These are phyloP conservation scores for Scaptomyza reducta DNA, from an alignment of 2,888 invertebrate species.

Conservation along the genomic window DNA sequence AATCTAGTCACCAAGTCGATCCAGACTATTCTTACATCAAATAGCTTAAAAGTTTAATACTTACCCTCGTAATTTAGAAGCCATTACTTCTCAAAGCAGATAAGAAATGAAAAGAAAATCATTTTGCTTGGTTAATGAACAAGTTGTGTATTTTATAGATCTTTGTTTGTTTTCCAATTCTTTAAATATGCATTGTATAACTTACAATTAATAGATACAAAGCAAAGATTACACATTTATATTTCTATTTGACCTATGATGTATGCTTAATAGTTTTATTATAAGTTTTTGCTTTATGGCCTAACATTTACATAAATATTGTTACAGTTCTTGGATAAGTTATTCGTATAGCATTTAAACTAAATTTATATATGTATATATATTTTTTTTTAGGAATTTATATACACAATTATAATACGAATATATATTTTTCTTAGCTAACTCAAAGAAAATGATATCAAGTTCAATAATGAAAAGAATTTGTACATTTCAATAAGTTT, in stretches of 20 bases:
- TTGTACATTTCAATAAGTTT: not conserved
- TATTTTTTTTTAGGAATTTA: constrained; percentile 15
- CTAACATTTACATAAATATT: constrained; percentile 56
- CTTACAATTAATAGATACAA: constrained; percentile 47
- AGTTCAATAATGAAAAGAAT: not conserved
- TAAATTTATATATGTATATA: constrained; percentile 23
- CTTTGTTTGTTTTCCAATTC: constrained; percentile 26
- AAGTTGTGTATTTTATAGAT: constrained; percentile 51
- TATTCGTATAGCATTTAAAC: constrained; percentile 32
- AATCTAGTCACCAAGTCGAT: too few relatives aligned
- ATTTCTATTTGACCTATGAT: constrained; percentile 20
- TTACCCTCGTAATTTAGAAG: too few relatives aligned
- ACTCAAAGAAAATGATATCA: constrained; percentile 5
- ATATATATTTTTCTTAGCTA: not conserved
- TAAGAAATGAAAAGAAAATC: not conserved
- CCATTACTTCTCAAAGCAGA: too few relatives aligned
- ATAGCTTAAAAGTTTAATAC: too few relatives aligned
- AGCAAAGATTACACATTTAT: constrained; percentile 37
- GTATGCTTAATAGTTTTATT: constrained; percentile 33
- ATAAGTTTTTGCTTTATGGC: constrained; percentile 32
- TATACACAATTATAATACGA: constrained; percentile 50
- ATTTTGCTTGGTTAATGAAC: constrained; percentile 43
- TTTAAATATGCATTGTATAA: constrained; percentile 36
- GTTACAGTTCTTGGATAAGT: constrained; percentile 24
- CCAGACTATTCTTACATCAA: too few relatives aligned